phyloP scores from a whole-genome alignment of 2,888 invertebrate genomes.

The Pemphredon lugubris region DNA sequence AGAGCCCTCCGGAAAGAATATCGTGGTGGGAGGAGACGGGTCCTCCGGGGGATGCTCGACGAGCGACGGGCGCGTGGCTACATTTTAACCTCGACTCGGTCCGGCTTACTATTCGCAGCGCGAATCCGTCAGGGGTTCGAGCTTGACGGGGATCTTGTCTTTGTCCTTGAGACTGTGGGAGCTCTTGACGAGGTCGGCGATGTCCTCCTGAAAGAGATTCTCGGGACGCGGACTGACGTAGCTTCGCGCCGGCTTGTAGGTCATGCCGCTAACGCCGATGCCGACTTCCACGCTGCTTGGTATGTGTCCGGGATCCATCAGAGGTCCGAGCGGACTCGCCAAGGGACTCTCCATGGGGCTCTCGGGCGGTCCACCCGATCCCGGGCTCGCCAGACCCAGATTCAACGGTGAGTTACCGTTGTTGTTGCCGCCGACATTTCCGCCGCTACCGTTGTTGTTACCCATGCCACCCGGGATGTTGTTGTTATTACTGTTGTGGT shows the following conservation, averaged over 20 bases:
- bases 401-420: slow-evolving; percentile 79
- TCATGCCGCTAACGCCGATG: slow-evolving; percentile 84
- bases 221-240: slow-evolving; percentile 85
- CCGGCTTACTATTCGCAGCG: slow-evolving; percentile 83
- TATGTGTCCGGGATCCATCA: slow-evolving; percentile 84
- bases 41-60: background rate
- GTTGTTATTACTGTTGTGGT: slow-evolving; percentile 78
- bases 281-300: slow-evolving; percentile 83
- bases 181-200: slow-evolving; percentile 85
- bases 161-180: slow-evolving; percentile 79
- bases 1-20: background rate
- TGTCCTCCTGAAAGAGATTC: slow-evolving; percentile 85
- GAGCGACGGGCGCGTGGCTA: background rate
- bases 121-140: slow-evolving; percentile 87
- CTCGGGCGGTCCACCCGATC: slow-evolving; percentile 82
- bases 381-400: slow-evolving; percentile 82
- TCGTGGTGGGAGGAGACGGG: background rate
- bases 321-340: slow-evolving; percentile 85
- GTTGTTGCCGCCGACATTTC: slow-evolving; percentile 70
- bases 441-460: slow-evolving; percentile 73
- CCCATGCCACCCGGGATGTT: slow-evolving; percentile 61
- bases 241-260: slow-evolving; percentile 85
- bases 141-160: slow-evolving; percentile 85
- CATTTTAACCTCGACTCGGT: background rate
- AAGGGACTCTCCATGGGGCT: slow-evolving; percentile 85